Evolutionary conservation across 2,113 vertebrate genomes (phyloP).

Genomic region (Vombatus ursinus): DNA sequence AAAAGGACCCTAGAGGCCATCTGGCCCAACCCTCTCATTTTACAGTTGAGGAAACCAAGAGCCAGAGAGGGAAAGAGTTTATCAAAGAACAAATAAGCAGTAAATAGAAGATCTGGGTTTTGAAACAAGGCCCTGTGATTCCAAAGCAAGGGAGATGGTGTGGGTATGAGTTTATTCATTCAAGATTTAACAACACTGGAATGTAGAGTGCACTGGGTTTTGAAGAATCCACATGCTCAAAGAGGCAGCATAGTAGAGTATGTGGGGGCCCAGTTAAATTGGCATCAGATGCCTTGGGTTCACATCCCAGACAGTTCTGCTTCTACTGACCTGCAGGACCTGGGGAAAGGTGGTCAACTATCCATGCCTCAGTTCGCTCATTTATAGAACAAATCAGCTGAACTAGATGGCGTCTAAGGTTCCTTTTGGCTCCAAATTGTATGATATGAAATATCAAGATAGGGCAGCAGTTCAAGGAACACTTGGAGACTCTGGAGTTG

Average conservation of each 20-base stretch:
- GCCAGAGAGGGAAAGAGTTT: neutral
- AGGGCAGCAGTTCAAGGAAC: neutral
- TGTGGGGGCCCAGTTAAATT: neutral
- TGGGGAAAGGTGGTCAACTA: neutral
- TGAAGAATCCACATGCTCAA: neutral
- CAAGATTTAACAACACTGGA: neutral
- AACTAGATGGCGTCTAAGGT: neutral
- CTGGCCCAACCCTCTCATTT: neutral
- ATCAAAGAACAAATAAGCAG: neutral
- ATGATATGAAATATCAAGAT: neutral
- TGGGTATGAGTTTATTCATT: neutral
- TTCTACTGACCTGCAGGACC: neutral
- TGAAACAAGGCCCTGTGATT: neutral
- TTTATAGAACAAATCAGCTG: neutral
- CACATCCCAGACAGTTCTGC: neutral
- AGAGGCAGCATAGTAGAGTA: neutral
- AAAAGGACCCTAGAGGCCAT: neutral
- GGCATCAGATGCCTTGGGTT: neutral
- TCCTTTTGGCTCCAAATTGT: neutral
- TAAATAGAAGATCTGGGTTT: neutral
- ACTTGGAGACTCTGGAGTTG: too few species aligned
- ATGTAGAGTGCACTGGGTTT: neutral
- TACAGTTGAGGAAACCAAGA: neutral
- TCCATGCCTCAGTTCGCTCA: accelerated
- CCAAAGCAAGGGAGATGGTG: neutral